Evolutionary conservation across 2,797 vertebrate species (phyloP), one percentile per base, ranked within the genome.

Genomic region (Sebastes alutus): DNA sequence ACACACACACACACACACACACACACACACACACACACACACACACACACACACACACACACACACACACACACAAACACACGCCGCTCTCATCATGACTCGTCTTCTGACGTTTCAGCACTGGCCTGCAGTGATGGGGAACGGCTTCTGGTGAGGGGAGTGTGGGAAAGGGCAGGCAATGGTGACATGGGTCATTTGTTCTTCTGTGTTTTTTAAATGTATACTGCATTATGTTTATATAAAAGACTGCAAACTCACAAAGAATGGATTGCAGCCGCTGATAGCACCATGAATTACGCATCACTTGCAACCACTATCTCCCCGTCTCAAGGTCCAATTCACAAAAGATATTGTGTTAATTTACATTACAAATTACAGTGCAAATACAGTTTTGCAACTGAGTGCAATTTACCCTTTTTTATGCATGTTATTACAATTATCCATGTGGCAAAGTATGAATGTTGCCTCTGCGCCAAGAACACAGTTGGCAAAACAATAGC

Each of bases 61-160:
- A 23, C 23, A 23, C 23, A 23, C n/a, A n/a, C n/a, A n/a, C n/a
- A n/a, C n/a, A n/a, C n/a, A n/a, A 0, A 32, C 30, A 32, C 33
- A 12, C 32, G 12, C 13, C 16, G 58, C 60, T 68, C 65, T 49
- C 35, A 83, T 60, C 25, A 25, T 25, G 71, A 67, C 42, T 78
- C 18, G 30, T 70, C 29, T 29, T 72, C 29, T 63, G 11, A 77
- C 55, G 67, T 68, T 85, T 69, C 23, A 69, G 58, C 35, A 61
- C 14, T 18, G 16, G 22, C 33, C 78, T 35, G 63, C 33, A 72
- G 56, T 69, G 69, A 68, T 60, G 56, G 33, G 56, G 2, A 64
- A 5, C 30, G 23, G 71, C 35, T 71, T 76, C 62, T 65, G 59
- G 20, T 25, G 49, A 66, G 65, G 23, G 49, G 20, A 61, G 68